Conservation (phyloP, 2,113 vertebrate species). For the Pipra filicauda region DNA sequence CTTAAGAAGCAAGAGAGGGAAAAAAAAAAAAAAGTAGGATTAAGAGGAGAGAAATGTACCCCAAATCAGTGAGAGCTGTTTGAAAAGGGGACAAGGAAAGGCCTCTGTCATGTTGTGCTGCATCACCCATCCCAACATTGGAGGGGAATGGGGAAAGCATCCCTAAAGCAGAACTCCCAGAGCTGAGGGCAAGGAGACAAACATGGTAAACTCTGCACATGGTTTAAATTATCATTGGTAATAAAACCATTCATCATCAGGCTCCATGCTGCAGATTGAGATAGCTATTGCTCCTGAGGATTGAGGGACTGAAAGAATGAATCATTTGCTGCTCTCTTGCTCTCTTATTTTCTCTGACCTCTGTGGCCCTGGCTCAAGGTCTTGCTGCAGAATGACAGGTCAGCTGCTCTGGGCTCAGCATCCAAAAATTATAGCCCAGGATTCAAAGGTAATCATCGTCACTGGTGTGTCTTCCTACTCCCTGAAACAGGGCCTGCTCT, state of each 20-base stretch:
- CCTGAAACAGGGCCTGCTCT: not conserved
- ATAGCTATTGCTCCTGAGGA: not conserved
- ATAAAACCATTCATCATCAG: constrained; percentile 34
- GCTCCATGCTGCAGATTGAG: not conserved
- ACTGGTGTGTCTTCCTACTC: not conserved
- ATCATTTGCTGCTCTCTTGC: not conserved
- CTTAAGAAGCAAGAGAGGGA: not conserved
- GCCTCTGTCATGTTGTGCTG: not conserved
- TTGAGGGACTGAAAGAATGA: constrained; percentile 12
- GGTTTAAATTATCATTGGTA: constrained; percentile 28
- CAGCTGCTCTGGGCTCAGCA: not conserved
- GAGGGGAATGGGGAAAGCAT: not conserved
- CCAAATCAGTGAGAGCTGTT: not conserved
- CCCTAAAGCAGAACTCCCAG: not conserved
- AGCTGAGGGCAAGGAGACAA: not conserved
- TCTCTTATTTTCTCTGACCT: not conserved
- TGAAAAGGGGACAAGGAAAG: not conserved
- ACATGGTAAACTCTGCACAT: not conserved
- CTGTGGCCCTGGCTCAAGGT: not conserved
- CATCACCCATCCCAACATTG: not conserved
- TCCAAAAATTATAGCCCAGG: not conserved
- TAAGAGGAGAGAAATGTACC: not conserved
- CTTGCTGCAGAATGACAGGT: not conserved
- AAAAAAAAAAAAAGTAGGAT: not conserved
- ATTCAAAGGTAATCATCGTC: not conserved